Conservation (phyloP, 2,888 invertebrate genomes). For the Epinotia nisella region DNA sequence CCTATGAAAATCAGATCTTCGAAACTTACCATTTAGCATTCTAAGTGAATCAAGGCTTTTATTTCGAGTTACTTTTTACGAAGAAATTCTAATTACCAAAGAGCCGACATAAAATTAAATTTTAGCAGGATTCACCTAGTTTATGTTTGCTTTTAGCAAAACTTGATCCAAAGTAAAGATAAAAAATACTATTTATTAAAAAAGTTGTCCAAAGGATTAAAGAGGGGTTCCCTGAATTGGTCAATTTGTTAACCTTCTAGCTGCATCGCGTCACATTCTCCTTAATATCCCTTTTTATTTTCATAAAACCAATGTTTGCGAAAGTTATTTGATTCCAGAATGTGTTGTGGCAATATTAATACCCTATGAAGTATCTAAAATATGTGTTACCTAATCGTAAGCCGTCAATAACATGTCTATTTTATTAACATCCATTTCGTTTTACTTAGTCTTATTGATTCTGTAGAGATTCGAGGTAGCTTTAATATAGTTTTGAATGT, state of each 20-base stretch:
- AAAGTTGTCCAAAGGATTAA: slow-evolving; percentile 23
- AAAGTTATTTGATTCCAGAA: slow-evolving; percentile 28
- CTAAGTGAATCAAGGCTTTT: slow-evolving; percentile 5
- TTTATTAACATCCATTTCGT: slow-evolving; percentile 21
- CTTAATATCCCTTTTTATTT: slow-evolving; percentile 30
- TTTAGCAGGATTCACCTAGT: slow-evolving; percentile 11
- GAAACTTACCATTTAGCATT: slow-evolving; percentile 5
- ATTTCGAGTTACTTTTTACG: background rate
- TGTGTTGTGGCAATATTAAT: slow-evolving; percentile 32
- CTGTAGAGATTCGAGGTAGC: background rate
- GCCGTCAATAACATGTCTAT: slow-evolving; percentile 27
- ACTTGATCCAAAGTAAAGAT: slow-evolving; percentile 12
- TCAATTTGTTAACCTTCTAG: slow-evolving; percentile 36
- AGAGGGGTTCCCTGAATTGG: slow-evolving; percentile 1
- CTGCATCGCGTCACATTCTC: slow-evolving; percentile 23
- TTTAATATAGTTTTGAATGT: background rate
- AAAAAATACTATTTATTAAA: slow-evolving; percentile 35
- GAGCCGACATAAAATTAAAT: slow-evolving; percentile 13
- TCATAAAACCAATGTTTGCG: slow-evolving; percentile 33
- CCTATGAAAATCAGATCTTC: background rate
- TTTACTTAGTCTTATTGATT: slow-evolving; percentile 26
- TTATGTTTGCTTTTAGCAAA: slow-evolving; percentile 9
- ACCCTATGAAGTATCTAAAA: slow-evolving; percentile 31
- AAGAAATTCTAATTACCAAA: slow-evolving; percentile 18
- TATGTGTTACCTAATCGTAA: slow-evolving; percentile 23